Evolutionary conservation across 92 coral and sea anemone species (phyloP).

Genomic region (Plumapathes pennacea): DNA sequence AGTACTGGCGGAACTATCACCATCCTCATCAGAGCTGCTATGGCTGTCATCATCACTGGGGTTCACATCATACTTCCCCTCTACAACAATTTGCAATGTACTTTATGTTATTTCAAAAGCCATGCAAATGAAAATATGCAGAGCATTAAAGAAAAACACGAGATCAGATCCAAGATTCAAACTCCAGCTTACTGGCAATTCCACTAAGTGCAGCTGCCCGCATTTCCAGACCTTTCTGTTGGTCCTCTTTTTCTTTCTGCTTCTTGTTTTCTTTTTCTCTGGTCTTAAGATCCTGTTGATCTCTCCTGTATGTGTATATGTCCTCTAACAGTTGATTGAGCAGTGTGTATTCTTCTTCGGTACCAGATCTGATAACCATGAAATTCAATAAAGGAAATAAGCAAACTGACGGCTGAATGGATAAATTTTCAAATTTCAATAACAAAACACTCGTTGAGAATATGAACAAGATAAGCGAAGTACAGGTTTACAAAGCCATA

Average conservation of each 20-base stretch:
- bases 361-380: conserved; percentile 32
- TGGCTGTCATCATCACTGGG: no score
- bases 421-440: no score
- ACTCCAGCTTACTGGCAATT: conserved; percentile 36
- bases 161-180: no score
- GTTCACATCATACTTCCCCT: no score
- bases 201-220: conserved; percentile 28
- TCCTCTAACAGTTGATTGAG: conserved; percentile 26
- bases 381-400: conserved; percentile 29
- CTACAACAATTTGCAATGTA: no score
- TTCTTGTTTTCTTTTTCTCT: conserved; percentile 21
- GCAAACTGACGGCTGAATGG: no score
- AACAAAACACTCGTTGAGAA: no score
- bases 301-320: conserved; percentile 28
- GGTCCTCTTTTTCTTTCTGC: conserved; percentile 34
- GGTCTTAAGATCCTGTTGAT: conserved; percentile 14
- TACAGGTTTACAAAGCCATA: conserved; percentile 10
- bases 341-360: conserved; percentile 14
- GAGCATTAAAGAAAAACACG: no score
- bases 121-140: no score
- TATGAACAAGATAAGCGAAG: no score
- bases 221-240: conserved; percentile 29
- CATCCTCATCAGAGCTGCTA: no score
- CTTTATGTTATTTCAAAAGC: conserved; percentile 11
- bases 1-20: no score